phyloP scores from a whole-genome alignment of 1,140 invertebrate genomes.

The Drosophila triauraria region DNA sequence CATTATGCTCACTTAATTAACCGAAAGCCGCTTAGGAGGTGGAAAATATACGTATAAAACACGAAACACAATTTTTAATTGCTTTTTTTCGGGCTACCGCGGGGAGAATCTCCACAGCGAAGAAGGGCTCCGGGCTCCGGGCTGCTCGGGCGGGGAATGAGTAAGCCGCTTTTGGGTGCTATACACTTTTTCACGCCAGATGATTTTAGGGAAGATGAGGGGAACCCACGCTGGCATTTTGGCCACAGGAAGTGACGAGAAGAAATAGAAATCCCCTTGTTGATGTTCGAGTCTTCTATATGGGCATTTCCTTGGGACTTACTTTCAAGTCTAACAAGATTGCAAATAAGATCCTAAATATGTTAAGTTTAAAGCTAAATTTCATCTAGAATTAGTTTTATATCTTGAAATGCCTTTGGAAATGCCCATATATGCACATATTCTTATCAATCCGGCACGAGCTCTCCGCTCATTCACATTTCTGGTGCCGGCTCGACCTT shows the following conservation, averaged over 20 bases:
- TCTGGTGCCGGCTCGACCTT: slow-evolving; percentile 47
- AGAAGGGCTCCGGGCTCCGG: slow-evolving; percentile 5
- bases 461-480: slow-evolving; percentile 41
- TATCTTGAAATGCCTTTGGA: slow-evolving; percentile 5
- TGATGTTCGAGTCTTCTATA: too few species aligned
- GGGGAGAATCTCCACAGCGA: slow-evolving; percentile 23
- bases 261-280: background rate
- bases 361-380: too few species aligned
- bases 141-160: slow-evolving; percentile 14
- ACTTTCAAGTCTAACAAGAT: too few species aligned
- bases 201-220: slow-evolving; percentile 3
- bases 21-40: slow-evolving; percentile 71
- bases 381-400: background rate
- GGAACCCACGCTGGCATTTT: slow-evolving; percentile 16
- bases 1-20: slow-evolving; percentile 83
- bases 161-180: slow-evolving; percentile 58
- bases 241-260: slow-evolving; percentile 25
- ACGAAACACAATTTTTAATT: slow-evolving; percentile 79
- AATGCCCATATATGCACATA: slow-evolving; percentile 21
- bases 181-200: slow-evolving; percentile 17
- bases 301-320: too few species aligned
- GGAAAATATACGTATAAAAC: slow-evolving; percentile 41
- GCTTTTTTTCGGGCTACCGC: slow-evolving; percentile 70
- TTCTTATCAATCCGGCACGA: slow-evolving; percentile 49
- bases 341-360: too few species aligned